Percentiles rank a stretch among this genome's conserved stretches.
phyloP scores from a whole-genome alignment of 2,113 vertebrate species.

The Mohoua ochrocephala region DNA sequence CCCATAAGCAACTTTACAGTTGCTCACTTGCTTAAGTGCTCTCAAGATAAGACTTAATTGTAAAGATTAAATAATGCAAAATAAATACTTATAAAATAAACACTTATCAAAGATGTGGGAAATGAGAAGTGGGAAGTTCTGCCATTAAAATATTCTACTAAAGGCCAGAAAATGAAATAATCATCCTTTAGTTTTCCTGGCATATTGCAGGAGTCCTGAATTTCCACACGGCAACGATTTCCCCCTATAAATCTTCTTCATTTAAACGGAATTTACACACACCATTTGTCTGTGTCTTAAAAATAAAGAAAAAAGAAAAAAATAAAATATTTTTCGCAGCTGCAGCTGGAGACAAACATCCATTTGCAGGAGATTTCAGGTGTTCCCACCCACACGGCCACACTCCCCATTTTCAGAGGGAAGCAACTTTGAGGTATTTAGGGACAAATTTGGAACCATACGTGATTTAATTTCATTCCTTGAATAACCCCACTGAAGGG shows the following conservation, averaged over 20 bases:
- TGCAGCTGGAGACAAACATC: background rate
- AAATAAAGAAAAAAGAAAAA: background rate
- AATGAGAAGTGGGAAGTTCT: background rate
- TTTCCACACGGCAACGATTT: background rate
- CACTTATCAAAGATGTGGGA: background rate
- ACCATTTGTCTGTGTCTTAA: background rate
- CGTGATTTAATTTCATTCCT: background rate
- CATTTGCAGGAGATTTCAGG: background rate
- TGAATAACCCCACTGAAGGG: background rate
- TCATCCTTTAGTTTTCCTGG: background rate
- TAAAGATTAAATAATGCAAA: background rate
- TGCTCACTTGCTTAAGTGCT: background rate
- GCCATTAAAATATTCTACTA: background rate
- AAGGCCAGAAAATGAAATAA: background rate
- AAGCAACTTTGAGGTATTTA: background rate
- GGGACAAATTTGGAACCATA: background rate
- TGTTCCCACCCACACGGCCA: background rate
- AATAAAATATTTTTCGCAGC: background rate
- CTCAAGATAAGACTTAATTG: background rate
- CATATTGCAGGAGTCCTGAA: background rate
- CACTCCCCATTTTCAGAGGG: background rate
- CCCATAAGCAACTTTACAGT: background rate
- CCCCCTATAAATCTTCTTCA: background rate
- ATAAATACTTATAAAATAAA: background rate
- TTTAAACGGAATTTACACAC: background rate